Conservation (phyloP, 2,113 vertebrate species). For the Gymnobelideus leadbeateri region DNA sequence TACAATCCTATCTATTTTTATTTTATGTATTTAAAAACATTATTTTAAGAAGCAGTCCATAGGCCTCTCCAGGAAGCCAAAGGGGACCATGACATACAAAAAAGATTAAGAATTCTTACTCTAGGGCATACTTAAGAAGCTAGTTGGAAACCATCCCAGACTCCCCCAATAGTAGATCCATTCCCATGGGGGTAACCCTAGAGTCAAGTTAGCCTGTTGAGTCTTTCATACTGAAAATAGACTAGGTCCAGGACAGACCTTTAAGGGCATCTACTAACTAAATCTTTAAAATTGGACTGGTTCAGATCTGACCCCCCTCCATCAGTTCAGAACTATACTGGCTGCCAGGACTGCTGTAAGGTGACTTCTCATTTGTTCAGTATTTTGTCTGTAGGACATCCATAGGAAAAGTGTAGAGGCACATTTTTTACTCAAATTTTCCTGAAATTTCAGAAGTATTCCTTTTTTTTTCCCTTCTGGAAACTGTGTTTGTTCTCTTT, state of each 20-base stretch:
- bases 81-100: neutral
- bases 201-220: neutral
- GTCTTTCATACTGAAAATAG: neutral
- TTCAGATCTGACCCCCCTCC: neutral
- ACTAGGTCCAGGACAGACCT: neutral
- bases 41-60: neutral
- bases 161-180: neutral
- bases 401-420: neutral
- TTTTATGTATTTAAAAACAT: neutral
- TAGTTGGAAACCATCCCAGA: neutral
- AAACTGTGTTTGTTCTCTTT: constrained; percentile 72
- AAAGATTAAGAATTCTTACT: neutral
- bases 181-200: neutral
- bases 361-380: neutral
- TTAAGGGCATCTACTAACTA: neutral
- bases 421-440: constrained; percentile 56
- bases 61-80: neutral
- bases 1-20: neutral
- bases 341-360: neutral
- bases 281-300: neutral
- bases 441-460: constrained; percentile 73
- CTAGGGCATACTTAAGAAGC: neutral
- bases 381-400: neutral
- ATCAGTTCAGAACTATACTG: neutral
- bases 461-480: constrained; percentile 61